Evolutionary conservation across 2,113 vertebrate genomes (phyloP), one percentile per base, ranked within the genome.

Genomic region (Pagrus major): DNA sequence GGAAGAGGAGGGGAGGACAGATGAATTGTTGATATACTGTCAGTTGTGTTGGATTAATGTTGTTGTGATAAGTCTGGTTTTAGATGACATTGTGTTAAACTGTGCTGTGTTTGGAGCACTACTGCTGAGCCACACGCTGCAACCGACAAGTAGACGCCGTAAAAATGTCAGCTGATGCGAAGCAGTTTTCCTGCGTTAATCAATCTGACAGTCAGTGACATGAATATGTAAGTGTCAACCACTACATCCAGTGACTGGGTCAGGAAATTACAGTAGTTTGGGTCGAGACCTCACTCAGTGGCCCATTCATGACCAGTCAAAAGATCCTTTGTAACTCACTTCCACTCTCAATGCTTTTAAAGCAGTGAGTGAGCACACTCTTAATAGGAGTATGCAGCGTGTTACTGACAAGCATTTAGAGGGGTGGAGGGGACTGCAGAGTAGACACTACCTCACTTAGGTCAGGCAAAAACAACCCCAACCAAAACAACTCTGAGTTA

Each of bases 291-390:
- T 78, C 76, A 49, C 46, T 87, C 73, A 78, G 68, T 63, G 46
- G 83, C 51, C 59, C 84, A 87, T 87, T 90, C 83, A 88, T 58
- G 27, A 68, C 37, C 59, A 52, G 56, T 93, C 82, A 94, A 93
- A 92, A 90, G 91, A 39, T 41, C 78, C 72, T 90, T 92, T 94
- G 92, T 93, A 68, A 33, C 75, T 64, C 33, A 46, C 49, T 49
- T 42, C 52, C 75, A 9, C 71, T 80, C 49, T 44, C 49, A 44
- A 33, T 54, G 31, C 41, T 42, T 77, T 71, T 65, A 67, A 14
- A 81, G 52, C 63, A 31, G 44, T 55, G 67, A 77, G 33, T 52
- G 72, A 61, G 54, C 61, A 41, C 11, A 6, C 29, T 37, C 41
- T 37, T 49, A 7, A 31, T 20, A 9, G 7, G 25, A 74, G 11